Conservation (phyloP, 2,113 vertebrate genomes). For the Melanerpes aurifrons region DNA sequence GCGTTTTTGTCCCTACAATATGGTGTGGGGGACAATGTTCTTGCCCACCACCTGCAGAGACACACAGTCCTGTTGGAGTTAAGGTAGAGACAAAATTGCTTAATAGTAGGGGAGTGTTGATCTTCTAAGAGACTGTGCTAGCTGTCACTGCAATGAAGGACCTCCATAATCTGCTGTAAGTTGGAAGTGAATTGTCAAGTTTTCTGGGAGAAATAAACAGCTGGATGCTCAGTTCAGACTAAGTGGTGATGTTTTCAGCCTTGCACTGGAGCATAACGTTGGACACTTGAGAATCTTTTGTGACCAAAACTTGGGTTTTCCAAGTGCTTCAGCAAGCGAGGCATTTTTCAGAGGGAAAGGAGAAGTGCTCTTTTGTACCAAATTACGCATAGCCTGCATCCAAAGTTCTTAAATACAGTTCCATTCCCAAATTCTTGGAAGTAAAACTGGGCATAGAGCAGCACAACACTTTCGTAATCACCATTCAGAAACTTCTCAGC, state of each 20-base stretch:
- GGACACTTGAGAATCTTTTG: neutral
- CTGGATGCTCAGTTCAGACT: neutral
- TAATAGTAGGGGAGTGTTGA: neutral
- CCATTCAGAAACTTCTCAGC: neutral
- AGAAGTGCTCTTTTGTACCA: neutral
- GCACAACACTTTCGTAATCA: neutral
- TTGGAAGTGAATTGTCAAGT: neutral
- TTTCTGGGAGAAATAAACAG: neutral
- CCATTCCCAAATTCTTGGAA: neutral
- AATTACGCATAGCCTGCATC: neutral
- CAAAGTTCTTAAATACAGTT: slow-evolving; percentile 1
- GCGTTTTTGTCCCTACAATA: neutral
- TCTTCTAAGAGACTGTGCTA: neutral
- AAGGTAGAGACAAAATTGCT: neutral
- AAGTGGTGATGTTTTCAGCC: neutral
- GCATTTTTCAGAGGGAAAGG: neutral
- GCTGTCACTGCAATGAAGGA: neutral
- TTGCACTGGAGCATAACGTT: neutral
- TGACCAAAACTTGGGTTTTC: neutral
- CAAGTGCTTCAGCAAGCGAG: neutral
- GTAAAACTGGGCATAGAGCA: neutral
- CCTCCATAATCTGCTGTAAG: fast-evolving
- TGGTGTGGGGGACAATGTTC: no score
- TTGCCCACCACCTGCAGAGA: neutral
- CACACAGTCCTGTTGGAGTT: neutral